Conservation (phyloP, 2,113 vertebrate genomes). For the Hippocampus zosterae region DNA sequence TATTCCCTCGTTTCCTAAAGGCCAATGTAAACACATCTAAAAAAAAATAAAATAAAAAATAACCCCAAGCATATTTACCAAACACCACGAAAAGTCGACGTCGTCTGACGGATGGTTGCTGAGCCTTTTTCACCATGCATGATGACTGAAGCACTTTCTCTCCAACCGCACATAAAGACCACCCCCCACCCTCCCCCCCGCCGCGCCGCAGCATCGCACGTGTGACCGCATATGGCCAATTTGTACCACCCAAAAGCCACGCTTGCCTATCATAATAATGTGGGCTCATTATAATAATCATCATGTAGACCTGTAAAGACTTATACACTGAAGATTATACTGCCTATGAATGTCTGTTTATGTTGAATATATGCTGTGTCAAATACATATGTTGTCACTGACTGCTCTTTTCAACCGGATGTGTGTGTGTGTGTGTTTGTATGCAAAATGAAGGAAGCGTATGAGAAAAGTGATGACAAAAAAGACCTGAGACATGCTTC, state of each 20-base stretch:
- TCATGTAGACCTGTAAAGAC: constrained; percentile 74
- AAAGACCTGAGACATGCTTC: neutral
- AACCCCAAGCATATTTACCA: constrained; percentile 17
- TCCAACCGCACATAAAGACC: constrained; percentile 72
- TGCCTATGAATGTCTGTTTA: constrained; percentile 79
- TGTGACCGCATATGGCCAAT: constrained; percentile 23
- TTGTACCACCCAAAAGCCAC: constrained; percentile 61
- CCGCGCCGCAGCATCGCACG: constrained; percentile 34
- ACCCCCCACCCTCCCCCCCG: constrained; percentile 36
- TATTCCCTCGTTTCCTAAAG: constrained; percentile 21
- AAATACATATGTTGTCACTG: constrained; percentile 45
- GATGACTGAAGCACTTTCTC: constrained; percentile 74
- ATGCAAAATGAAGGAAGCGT: neutral
- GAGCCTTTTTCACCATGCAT: constrained; percentile 62
- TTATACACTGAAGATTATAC: constrained; percentile 79
- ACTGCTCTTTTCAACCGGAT: constrained; percentile 31
- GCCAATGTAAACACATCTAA: too few relatives aligned
- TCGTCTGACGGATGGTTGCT: constrained; percentile 46
- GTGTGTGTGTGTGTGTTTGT: neutral
- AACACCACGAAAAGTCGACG: constrained; percentile 30
- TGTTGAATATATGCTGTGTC: constrained; percentile 75
- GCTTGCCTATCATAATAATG: constrained; percentile 65
- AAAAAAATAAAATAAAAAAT: constrained; percentile 14
- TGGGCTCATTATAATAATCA: constrained; percentile 67
- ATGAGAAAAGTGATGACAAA: neutral